Evolutionary conservation across 2,113 vertebrate genomes (phyloP).

Genomic region (Picathartes gymnocephalus): DNA sequence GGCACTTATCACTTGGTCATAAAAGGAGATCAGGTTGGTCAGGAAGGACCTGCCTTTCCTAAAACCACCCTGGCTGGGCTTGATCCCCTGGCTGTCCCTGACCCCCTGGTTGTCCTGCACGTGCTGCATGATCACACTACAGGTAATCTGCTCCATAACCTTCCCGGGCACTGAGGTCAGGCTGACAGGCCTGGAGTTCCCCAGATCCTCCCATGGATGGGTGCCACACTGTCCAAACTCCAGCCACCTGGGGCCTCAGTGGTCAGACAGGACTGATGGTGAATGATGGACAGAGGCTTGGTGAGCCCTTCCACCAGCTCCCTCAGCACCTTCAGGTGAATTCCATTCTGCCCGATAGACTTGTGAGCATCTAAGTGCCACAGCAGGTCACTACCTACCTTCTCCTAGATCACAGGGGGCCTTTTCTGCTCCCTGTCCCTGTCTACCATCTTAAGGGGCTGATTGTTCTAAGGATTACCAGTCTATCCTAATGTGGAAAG

Average conservation of each 20-base stretch:
- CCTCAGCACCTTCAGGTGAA: neutral
- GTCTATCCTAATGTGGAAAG: neutral
- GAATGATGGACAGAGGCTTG: neutral
- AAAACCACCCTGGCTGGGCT: neutral
- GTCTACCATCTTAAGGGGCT: neutral
- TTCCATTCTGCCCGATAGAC: neutral
- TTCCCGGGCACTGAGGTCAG: neutral
- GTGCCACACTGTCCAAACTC: neutral
- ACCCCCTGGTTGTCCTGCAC: neutral
- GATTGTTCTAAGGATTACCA: neutral
- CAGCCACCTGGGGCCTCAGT: fast-evolving
- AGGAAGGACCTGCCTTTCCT: neutral
- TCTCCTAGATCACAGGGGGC: neutral
- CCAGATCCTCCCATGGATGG: neutral
- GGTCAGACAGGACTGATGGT: neutral
- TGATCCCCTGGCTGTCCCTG: neutral
- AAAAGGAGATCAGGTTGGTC: neutral
- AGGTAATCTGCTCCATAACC: neutral
- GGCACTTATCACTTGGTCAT: neutral
- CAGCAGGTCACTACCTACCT: neutral
- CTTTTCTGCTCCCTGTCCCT: neutral
- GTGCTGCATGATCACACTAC: neutral
- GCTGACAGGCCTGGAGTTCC: neutral
- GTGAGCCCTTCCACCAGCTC: neutral
- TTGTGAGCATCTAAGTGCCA: neutral